Conservation (phyloP, 2,113 vertebrate species). For the Laterallus jamaicensis region DNA sequence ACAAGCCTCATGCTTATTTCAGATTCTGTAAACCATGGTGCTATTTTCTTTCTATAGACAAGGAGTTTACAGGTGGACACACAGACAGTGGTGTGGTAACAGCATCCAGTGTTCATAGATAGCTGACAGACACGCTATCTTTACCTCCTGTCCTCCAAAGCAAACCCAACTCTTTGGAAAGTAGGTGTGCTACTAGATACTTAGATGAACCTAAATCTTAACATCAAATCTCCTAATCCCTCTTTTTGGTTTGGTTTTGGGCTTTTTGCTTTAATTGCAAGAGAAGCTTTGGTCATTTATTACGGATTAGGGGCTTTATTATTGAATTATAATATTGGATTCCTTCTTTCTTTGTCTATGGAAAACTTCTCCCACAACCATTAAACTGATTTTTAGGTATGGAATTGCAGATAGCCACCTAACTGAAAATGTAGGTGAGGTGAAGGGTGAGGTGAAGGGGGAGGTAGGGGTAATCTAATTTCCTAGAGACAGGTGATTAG, state of each 20-base stretch:
- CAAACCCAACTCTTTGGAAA: not conserved
- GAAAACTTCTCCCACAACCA: not conserved
- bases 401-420: not conserved
- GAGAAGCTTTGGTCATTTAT: slow-evolving; percentile 21
- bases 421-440: not conserved
- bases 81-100: not conserved
- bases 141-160: not conserved
- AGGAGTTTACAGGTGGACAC: not conserved
- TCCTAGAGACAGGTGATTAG: slow-evolving; percentile 4
- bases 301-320: slow-evolving; percentile 7
- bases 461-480: not conserved
- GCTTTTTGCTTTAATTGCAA: slow-evolving; percentile 1
- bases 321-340: not conserved
- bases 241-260: slow-evolving; percentile 15
- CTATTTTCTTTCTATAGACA: not conserved
- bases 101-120: not conserved
- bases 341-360: not conserved
- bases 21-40: not conserved
- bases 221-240: slow-evolving; percentile 9
- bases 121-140: not conserved
- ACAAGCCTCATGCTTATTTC: not conserved
- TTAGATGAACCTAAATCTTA: slow-evolving; percentile 5
- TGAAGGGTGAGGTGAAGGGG: not conserved
- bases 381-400: slow-evolving; percentile 12
- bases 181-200: not conserved